These are phyloP conservation scores for Empidonax alnorum DNA, from an alignment of 2,113 vertebrate species.

Conservation along the genomic window DNA sequence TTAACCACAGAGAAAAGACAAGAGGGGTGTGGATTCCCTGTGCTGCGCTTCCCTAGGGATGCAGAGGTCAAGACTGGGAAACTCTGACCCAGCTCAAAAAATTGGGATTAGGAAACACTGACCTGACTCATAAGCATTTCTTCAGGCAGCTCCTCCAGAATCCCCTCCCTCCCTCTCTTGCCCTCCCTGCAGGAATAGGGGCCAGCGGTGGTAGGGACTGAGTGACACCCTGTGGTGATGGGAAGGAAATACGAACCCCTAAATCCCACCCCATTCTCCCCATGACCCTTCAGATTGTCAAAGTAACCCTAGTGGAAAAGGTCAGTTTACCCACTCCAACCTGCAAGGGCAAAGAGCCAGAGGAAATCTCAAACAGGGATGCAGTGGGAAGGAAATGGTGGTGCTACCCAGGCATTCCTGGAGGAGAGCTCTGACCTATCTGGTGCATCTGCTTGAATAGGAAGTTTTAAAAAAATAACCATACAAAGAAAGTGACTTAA, in stretches of 20 bases:
- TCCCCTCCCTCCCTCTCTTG: background rate
- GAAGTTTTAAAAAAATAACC: constrained; percentile 9
- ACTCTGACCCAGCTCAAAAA: background rate
- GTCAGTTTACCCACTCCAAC: background rate
- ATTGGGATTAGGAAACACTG: background rate
- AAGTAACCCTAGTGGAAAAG: background rate
- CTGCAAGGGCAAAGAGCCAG: background rate
- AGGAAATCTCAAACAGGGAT: background rate
- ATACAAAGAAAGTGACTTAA: background rate
- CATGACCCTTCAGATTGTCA: background rate
- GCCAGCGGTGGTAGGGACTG: background rate
- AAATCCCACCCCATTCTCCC: background rate
- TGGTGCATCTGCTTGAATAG: background rate
- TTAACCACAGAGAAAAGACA: background rate
- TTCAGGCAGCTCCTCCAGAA: background rate
- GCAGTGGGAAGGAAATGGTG: rapidly evolving
- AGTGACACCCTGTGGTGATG: background rate
- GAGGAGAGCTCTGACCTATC: background rate
- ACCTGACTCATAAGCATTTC: background rate
- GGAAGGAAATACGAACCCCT: background rate
- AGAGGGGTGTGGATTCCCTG: background rate
- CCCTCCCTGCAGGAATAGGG: background rate
- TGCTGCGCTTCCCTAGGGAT: background rate
- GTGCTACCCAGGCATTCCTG: background rate
- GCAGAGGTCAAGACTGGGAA: background rate